A percentile compares a stretch with the other conserved stretches of the same genome.
These are phyloP conservation scores for Callyntrura sp. DNA, from an alignment of 2,888 invertebrate genomes.

Conservation along the genomic window DNA sequence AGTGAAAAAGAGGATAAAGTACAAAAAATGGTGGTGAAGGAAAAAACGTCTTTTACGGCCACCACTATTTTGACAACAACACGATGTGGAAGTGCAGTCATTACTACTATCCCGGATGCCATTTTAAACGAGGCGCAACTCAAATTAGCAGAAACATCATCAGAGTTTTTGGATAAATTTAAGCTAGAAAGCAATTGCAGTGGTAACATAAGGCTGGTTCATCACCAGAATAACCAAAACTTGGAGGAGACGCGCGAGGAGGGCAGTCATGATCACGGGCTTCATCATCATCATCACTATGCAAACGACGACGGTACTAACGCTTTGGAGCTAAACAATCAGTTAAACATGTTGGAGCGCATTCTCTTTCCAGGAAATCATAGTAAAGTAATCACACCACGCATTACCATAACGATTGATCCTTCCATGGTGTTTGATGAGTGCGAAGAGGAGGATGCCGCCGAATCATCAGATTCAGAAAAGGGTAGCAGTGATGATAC, in stretches of 20 bases:
- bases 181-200: constrained; percentile 27
- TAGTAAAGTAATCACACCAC: constrained; percentile 75
- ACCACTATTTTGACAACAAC: constrained; percentile 39
- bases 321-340: constrained; percentile 69
- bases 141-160: constrained; percentile 16
- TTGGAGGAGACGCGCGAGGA: constrained; percentile 36
- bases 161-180: constrained; percentile 27
- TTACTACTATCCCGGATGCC: constrained; percentile 59
- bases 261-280: not conserved
- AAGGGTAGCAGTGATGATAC: constrained; percentile 33
- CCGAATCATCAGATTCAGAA: constrained; percentile 36
- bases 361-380: constrained; percentile 68
- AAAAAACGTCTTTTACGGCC: constrained; percentile 4
- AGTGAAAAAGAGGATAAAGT: constrained; percentile 1
- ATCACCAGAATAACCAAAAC: constrained; percentile 15
- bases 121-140: constrained; percentile 65
- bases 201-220: constrained; percentile 9
- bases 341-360: constrained; percentile 69
- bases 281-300: constrained; percentile 29
- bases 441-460: constrained; percentile 68
- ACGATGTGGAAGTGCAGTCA: constrained; percentile 33
- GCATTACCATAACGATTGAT: constrained; percentile 82
- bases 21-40: constrained; percentile 55
- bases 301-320: constrained; percentile 16
- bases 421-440: constrained; percentile 76